Conservation (phyloP, 2,888 invertebrate genomes). For the Gymnocheta viridis region DNA sequence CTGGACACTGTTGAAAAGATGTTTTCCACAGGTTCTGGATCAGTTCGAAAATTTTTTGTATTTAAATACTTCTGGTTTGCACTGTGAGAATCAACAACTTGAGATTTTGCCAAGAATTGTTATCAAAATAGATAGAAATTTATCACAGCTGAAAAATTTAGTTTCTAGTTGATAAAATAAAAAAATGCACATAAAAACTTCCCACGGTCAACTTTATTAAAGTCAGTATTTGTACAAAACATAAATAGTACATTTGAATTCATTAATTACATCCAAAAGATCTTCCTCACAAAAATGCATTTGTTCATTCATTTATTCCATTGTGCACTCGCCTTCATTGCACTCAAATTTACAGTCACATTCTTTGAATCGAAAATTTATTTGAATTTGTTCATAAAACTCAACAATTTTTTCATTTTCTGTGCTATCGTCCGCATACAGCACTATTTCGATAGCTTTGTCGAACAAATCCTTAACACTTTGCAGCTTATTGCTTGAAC, state of each 20-base stretch:
- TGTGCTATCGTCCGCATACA: slow-evolving; percentile 21
- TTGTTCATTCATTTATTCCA: slow-evolving; percentile 23
- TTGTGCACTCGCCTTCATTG: slow-evolving; percentile 4
- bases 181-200: background rate
- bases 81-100: no score
- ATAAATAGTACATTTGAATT: no score
- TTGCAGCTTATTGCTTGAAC: slow-evolving; percentile 44
- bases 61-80: no score
- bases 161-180: no score
- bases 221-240: no score
- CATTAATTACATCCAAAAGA: background rate
- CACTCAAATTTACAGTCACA: slow-evolving; percentile 28
- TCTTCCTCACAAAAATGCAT: background rate
- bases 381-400: slow-evolving; percentile 57
- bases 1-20: no score
- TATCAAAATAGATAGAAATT: no score
- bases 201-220: slow-evolving; percentile 49
- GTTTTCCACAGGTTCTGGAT: no score
- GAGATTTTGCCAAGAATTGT: no score
- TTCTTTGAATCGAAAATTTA: slow-evolving; percentile 54
- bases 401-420: slow-evolving; percentile 34
- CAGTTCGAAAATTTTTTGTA: no score
- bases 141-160: no score
- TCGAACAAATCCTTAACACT: slow-evolving; percentile 54
- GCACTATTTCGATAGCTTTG: slow-evolving; percentile 13